A percentile compares a stretch with the other conserved stretches of the same genome.
Conservation (phyloP, 2,888 invertebrate genomes). For the Lepas anatifera region DNA sequence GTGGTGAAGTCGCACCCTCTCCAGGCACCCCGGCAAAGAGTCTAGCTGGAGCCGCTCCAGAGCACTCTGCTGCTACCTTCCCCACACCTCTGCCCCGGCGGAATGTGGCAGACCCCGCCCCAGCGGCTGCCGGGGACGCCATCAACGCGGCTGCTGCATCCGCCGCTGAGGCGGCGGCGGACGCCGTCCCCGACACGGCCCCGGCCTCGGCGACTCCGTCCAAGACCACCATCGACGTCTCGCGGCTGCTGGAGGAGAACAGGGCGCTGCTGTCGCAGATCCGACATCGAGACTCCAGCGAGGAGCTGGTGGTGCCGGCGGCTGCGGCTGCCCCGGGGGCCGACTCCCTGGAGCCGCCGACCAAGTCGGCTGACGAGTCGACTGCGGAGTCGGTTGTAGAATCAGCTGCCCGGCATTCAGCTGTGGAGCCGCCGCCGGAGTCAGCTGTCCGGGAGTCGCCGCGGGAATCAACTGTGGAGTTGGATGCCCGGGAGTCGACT, state of each 20-base stretch:
- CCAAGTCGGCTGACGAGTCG: no score
- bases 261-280: slow-evolving; percentile 21
- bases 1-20: no score
- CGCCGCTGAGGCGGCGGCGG: slow-evolving; percentile 19
- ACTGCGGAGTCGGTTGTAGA: no score
- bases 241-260: slow-evolving; percentile 22
- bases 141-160: slow-evolving; percentile 2
- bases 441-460: no score
- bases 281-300: slow-evolving; percentile 18
- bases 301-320: slow-evolving; percentile 4
- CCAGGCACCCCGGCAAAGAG: no score
- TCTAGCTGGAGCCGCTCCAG: no score
- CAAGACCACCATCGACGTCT: slow-evolving; percentile 20
- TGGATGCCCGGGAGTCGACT: no score
- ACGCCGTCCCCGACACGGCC: slow-evolving; percentile 17
- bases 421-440: no score
- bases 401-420: no score
- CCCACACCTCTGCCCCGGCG: not conserved
- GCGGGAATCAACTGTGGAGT: no score
- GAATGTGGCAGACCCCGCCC: not conserved
- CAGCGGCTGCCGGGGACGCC: not conserved
- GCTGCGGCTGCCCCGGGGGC: slow-evolving; percentile 23
- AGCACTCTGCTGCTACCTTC: slow-evolving; percentile 70
- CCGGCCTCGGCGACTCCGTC: slow-evolving; percentile 16
- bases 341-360: slow-evolving; percentile 28